Evolutionary conservation across 2,888 invertebrate genomes (phyloP), one percentile per base, ranked within the genome.

Genomic region (Drosophila birchii): DNA sequence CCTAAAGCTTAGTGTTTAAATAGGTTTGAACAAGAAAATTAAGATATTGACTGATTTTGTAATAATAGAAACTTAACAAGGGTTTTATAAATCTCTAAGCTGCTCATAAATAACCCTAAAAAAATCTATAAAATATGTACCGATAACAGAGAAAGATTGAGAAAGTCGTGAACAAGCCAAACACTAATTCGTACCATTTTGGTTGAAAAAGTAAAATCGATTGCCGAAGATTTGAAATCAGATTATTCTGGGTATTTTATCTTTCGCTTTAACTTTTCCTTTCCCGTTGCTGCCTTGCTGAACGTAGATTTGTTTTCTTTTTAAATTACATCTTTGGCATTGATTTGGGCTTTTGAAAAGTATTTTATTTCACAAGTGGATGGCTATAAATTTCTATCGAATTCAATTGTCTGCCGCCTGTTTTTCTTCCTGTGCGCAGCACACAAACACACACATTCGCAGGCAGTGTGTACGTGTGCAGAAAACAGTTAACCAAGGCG

Each of bases 401-500:
- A 66, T 66, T 66, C 64, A 66, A 66, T 66, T 62, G 51, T 51
- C 43, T 66, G 34, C 53, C 51, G 8, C 26, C 57, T 18, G 43
- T 60, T 68, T 64, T 66, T 62, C 63, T 66, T 43, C 2, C 64
- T 53, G 64, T 66, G 64, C 64, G 7, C 36, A 7, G 11, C 49
- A 7, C 39, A n/a, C n/a, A 51, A 29, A 51, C 58, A 45, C 47
- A 56, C 56, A 60, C 51, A 44, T 41, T 29, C 57, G 12, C 69
- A 47, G 43, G 23, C 34, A 4, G 43, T 23, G 43, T 23, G 49
- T 66, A 64, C 68, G 55, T 78, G 82, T 77, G 81, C 78, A 56
- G 70, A 78, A 75, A 86, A 81, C 82, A 86, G 80, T 84, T 84
- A 82, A 80, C 70, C 80, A 78, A 79, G 66, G 41, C 16, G 57